phyloP scores from a whole-genome alignment of 2,797 vertebrate species.

The Oophaga sylvatica region DNA sequence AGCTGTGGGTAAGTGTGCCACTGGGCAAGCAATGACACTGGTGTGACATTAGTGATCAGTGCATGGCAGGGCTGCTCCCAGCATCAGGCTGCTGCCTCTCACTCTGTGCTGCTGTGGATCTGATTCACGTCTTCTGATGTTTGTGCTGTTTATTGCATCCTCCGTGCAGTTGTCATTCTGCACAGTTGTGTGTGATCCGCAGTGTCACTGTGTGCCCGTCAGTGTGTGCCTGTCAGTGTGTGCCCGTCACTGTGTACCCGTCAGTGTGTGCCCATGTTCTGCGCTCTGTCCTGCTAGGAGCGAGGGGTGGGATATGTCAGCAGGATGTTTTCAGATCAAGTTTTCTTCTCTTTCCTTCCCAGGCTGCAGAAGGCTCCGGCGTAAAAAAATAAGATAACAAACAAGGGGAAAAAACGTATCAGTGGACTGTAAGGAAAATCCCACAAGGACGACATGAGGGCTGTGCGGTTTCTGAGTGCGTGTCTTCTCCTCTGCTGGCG shows the following conservation, averaged over 20 bases:
- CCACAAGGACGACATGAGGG: conserved; percentile 7
- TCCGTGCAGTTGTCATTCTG: neutral
- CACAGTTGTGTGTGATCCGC: conserved; percentile 6
- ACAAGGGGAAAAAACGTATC: neutral
- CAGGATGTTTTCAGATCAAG: conserved; percentile 55
- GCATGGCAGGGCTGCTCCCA: conserved; percentile 14
- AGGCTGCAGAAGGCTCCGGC: conserved; percentile 39
- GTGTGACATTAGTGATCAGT: neutral
- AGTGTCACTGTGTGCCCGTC: neutral
- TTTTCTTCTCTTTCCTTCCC: conserved; percentile 58
- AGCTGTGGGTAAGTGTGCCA: conserved; percentile 28
- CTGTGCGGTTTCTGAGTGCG: neutral
- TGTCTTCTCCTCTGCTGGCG: conserved; percentile 16
- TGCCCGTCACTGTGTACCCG: no score
- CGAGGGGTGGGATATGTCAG: conserved; percentile 55
- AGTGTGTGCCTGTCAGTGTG: neutral
- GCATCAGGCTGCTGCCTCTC: conserved; percentile 33
- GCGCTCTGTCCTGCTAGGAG: conserved; percentile 37
- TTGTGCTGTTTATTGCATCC: neutral
- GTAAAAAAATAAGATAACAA: conserved; percentile 6
- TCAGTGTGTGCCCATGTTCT: neutral
- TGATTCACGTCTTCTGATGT: neutral
- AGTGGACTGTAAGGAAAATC: neutral
- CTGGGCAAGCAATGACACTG: neutral
- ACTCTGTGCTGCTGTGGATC: neutral